phyloP scores from a whole-genome alignment of 2,797 vertebrate genomes.

The Vipera latastei region DNA sequence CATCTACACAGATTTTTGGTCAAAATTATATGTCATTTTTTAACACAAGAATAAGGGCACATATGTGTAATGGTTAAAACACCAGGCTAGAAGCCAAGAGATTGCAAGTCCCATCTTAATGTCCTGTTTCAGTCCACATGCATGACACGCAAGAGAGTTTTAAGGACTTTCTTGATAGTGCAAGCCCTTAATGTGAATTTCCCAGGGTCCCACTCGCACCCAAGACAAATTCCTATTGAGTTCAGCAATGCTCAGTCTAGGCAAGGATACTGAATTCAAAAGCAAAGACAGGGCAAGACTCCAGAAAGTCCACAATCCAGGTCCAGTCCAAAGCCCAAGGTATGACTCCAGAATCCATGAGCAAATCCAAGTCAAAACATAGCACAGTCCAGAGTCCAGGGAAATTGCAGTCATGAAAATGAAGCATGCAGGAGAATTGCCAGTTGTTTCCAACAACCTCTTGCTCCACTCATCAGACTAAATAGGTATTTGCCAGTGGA shows the following conservation, averaged over 20 bases:
- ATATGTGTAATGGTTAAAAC: background rate
- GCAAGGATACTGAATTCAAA: background rate
- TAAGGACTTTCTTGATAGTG: no score
- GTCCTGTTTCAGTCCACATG: no score
- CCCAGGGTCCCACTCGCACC: no score
- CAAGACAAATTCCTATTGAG: background rate
- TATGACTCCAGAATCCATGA: background rate
- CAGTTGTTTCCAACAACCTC: no score
- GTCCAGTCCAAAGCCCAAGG: background rate
- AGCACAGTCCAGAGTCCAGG: background rate
- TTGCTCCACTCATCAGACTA: no score
- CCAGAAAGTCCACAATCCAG: background rate
- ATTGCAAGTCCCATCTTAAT: background rate
- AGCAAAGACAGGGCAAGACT: background rate
- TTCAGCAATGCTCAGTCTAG: background rate
- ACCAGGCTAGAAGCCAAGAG: background rate
- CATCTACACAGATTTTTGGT: background rate
- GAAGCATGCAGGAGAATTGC: no score
- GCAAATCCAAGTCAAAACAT: background rate
- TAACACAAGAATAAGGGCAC: background rate
- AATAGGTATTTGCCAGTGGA: no score
- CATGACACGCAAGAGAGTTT: no score
- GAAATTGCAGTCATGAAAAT: background rate
- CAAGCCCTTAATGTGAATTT: no score
- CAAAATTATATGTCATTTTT: background rate